Conservation (phyloP, 2,113 vertebrate genomes). For the Rhodinocichla rosea region DNA sequence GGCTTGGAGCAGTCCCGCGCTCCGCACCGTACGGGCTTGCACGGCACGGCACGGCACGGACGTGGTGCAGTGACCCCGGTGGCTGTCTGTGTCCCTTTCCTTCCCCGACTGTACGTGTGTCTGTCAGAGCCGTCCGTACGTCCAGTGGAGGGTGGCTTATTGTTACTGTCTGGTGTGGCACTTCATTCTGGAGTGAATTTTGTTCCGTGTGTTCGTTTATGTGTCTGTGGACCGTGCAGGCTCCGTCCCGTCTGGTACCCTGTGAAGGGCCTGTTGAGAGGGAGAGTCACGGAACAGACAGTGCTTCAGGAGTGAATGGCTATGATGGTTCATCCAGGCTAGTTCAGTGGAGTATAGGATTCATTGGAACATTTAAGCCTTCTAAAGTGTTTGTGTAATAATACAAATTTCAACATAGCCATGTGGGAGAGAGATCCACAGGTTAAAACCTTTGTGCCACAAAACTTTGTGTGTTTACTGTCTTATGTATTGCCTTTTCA, state of each 20-base stretch:
- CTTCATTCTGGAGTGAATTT: not conserved
- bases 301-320: not conserved
- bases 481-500: not conserved
- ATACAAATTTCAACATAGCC: not conserved
- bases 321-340: not conserved
- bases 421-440: not conserved
- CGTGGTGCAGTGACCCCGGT: not conserved
- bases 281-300: not conserved
- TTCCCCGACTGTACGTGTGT: not conserved
- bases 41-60: not conserved
- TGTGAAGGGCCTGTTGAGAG: not conserved
- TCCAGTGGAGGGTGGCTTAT: not conserved
- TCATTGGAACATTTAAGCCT: not conserved
- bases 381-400: not conserved
- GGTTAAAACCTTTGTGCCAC: not conserved
- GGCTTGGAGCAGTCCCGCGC: not conserved
- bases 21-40: not conserved
- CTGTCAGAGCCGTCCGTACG: not conserved
- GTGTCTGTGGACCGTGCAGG: not conserved
- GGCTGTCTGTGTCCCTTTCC: not conserved
- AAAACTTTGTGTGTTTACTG: not conserved
- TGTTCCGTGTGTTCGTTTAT: not conserved
- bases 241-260: not conserved
- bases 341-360: not conserved
- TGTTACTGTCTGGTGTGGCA: not conserved